Evolutionary conservation across 2,888 invertebrate species (phyloP).

Genomic region (Dendrolimus pini): DNA sequence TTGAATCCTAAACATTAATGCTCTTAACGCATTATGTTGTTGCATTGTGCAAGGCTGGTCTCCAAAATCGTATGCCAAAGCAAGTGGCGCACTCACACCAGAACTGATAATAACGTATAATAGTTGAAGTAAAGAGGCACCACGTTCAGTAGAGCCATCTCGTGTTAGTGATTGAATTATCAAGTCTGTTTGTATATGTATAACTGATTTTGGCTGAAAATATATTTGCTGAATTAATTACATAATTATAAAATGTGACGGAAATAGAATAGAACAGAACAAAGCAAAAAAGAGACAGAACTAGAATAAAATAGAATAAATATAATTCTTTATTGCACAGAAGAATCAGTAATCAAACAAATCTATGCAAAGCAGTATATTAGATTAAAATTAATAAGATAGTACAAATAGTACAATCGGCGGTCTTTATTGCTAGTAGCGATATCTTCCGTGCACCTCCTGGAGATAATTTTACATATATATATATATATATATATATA

Average conservation of each 20-base stretch:
- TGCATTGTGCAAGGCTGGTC: conserved; percentile 17
- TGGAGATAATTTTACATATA: too few relatives aligned
- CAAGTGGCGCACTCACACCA: conserved; percentile 41
- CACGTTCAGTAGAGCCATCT: conserved; percentile 44
- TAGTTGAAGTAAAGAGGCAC: conserved; percentile 46
- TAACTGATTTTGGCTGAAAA: conserved; percentile 44
- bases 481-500: too few relatives aligned
- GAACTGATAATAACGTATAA: conserved; percentile 49
- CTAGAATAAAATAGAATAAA: too few relatives aligned
- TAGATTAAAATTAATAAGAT: too few relatives aligned
- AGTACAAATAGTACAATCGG: too few relatives aligned
- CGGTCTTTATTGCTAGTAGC: too few relatives aligned
- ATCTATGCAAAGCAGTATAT: too few relatives aligned
- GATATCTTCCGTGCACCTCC: too few relatives aligned
- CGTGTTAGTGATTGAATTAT: conserved; percentile 47
- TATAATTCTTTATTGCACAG: too few relatives aligned
- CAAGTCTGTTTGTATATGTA: conserved; percentile 47
- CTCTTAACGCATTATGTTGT: conserved; percentile 48
- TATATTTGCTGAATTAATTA: background rate
- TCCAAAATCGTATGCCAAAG: conserved; percentile 31
- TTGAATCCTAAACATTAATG: conserved; percentile 61
- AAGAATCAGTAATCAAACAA: too few relatives aligned
- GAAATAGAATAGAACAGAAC: too few relatives aligned
- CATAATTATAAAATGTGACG: background rate
- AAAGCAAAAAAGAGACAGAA: too few relatives aligned